Conservation (phyloP, 2,797 vertebrate genomes). For the Macroramphosus scolopax region DNA sequence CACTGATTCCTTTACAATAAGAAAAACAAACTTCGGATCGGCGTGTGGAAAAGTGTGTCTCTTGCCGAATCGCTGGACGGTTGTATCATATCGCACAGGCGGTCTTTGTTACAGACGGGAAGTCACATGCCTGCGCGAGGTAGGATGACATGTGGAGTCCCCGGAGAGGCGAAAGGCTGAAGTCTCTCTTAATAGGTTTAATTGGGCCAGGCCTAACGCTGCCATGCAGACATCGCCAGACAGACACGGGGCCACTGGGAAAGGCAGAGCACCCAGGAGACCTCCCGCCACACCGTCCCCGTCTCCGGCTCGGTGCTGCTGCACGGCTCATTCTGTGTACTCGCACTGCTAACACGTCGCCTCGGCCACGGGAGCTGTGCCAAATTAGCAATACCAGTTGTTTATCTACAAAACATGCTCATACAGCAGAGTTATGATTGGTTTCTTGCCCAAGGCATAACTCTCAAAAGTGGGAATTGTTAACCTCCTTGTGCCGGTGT, state of each 20-base stretch:
- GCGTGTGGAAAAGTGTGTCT: conserved; percentile 47
- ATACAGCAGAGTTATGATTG: conserved; percentile 67
- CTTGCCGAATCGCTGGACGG: conserved; percentile 41
- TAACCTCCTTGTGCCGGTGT: conserved; percentile 61
- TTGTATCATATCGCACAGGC: conserved; percentile 63
- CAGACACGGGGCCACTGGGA: conserved; percentile 58
- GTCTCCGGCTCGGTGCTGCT: conserved; percentile 41
- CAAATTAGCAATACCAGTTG: conserved; percentile 71
- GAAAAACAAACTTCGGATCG: conserved; percentile 47
- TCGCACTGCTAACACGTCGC: conserved; percentile 55
- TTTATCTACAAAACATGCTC: conserved; percentile 69
- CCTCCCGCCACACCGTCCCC: conserved; percentile 43
- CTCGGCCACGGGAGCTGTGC: conserved; percentile 55
- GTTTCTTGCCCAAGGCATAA: conserved; percentile 71
- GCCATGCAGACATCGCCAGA: conserved; percentile 55
- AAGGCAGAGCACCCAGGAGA: conserved; percentile 61
- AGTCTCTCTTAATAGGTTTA: conserved; percentile 72
- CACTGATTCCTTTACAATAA: conserved; percentile 45
- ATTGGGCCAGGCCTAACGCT: conserved; percentile 63
- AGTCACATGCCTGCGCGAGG: conserved; percentile 61
- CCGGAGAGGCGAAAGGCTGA: conserved; percentile 59
- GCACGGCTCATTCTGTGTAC: conserved; percentile 57
- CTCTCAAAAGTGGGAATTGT: conserved; percentile 68
- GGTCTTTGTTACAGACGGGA: conserved; percentile 52
- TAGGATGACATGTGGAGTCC: conserved; percentile 62